Percentiles rank a stretch among this genome's conserved stretches.
Conservation (phyloP, 2,888 invertebrate genomes). For the Meloe dianella region DNA sequence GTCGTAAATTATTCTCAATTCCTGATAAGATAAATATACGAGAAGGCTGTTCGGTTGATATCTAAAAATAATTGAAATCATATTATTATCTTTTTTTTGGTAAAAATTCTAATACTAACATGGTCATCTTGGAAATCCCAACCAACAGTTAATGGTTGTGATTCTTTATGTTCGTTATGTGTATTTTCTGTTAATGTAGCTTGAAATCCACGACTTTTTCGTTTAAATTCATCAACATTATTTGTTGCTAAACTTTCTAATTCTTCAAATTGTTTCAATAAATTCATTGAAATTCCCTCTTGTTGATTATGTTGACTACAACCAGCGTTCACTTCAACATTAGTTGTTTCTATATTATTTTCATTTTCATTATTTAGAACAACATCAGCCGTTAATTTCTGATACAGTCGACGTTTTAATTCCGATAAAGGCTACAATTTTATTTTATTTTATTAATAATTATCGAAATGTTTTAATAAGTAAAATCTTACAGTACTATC, state of each 20-base stretch:
- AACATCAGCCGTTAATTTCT: conserved; percentile 44
- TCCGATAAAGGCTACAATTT: conserved; percentile 64
- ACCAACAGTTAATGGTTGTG: conserved; percentile 72
- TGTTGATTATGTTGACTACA: not conserved
- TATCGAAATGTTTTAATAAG: not conserved
- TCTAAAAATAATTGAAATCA: no score
- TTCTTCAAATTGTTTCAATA: conserved; percentile 58
- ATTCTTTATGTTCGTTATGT: conserved; percentile 50
- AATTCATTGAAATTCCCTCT: not conserved
- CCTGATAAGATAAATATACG: conserved; percentile 54
- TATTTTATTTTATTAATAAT: not conserved
- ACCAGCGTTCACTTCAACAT: not conserved
- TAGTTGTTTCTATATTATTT: conserved; percentile 13
- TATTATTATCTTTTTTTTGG: no score
- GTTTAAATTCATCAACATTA: conserved; percentile 38
- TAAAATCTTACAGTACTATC: conserved; percentile 55
- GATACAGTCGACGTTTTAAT: conserved; percentile 61
- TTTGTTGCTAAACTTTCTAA: conserved; percentile 59
- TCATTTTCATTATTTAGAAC: conserved; percentile 10
- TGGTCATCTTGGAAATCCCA: conserved; percentile 69
- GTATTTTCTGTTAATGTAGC: conserved; percentile 47
- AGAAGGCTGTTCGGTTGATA: not conserved
- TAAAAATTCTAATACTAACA: no score
- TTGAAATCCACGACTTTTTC: conserved; percentile 49
- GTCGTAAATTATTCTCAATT: conserved; percentile 41